Evolutionary conservation across 2,113 vertebrate genomes (phyloP), one percentile per base, ranked within the genome.

Genomic region (Lathamus discolor): DNA sequence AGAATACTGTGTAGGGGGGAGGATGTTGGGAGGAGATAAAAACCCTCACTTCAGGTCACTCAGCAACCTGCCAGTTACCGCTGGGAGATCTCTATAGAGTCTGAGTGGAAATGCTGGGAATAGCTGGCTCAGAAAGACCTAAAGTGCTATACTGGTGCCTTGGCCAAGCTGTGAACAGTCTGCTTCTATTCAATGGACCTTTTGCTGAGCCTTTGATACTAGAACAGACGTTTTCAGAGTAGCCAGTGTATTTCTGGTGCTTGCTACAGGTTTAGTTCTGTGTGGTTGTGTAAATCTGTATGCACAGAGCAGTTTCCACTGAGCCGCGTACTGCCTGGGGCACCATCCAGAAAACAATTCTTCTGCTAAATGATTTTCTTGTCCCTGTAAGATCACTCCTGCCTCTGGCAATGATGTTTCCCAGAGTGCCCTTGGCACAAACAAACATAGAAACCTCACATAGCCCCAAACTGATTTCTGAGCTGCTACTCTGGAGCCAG

Each of bases 341-440:
- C 95, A 92, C 92, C 73, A 74, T 29, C 33, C 77, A 66, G 93
- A 83, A 93, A 73, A 78, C 48, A 29, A 79, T 86, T 85, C 86
- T 95, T 90, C 66, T 85, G 93, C 91, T 88, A 75, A 80, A 49
- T 70, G 3, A 51, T 92, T 94, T 95, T 93, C 87, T 85, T 64
- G 73, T 89, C 67, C 77, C 85, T 75, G 39, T 86, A 49, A 77
- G 57, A 74, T 66, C n/a, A 25, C 62, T 90, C 37, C 52, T 73
- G 52, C 94, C 92, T 86, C 68, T 88, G 67, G 90, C 74, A 84
- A 15, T 44, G 76, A 95, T 92, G 68, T 77, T 94, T 86, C 75
- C 70, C 43, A 6, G 87, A 92, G 70, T 91, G 95, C 91, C 83
- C 66, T 90, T 92, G 86, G 61, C 85, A 77, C 48, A 72, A 67